These are phyloP conservation scores for Spea hammondii DNA, from an alignment of 2,797 vertebrate genomes.

Conservation along the genomic window DNA sequence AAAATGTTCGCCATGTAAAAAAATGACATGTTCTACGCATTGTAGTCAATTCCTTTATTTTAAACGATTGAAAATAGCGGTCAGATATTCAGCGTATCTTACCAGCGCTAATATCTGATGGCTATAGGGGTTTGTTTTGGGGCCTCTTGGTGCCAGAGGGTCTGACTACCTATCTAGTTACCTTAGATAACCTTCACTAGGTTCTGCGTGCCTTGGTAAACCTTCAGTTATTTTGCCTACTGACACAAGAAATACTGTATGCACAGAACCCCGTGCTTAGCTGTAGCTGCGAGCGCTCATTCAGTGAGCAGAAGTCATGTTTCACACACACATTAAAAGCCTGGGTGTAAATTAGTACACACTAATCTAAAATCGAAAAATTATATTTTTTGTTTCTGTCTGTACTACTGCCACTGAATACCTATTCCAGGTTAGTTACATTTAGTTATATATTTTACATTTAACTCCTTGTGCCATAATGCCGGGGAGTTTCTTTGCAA, in stretches of 20 bases:
- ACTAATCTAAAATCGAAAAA: no score
- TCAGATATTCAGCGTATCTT: neutral
- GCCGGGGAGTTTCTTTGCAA: no score
- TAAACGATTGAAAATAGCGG: neutral
- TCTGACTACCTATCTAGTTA: slow-evolving; percentile 38
- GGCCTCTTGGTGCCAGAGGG: slow-evolving; percentile 26
- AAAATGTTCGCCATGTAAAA: no score
- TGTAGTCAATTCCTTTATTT: no score
- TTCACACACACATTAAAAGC: slow-evolving; percentile 37
- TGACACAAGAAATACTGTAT: slow-evolving; percentile 42
- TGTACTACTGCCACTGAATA: no score
- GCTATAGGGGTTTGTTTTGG: neutral
- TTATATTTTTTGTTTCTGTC: no score
- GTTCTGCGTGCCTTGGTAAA: slow-evolving; percentile 24
- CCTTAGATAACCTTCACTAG: slow-evolving; percentile 47
- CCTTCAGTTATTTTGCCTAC: slow-evolving; percentile 36
- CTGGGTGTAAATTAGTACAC: slow-evolving; percentile 16
- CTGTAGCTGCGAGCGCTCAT: slow-evolving; percentile 34
- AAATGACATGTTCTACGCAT: no score
- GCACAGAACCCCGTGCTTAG: slow-evolving; percentile 28
- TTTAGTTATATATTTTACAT: no score
- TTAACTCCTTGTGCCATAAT: no score
- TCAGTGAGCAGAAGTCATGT: slow-evolving; percentile 37
- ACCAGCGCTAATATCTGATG: neutral
- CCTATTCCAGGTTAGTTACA: no score